Base-by-base conservation (phyloP, 2,113 vertebrate species). In the Illadopsis cleaveri region DNA sequence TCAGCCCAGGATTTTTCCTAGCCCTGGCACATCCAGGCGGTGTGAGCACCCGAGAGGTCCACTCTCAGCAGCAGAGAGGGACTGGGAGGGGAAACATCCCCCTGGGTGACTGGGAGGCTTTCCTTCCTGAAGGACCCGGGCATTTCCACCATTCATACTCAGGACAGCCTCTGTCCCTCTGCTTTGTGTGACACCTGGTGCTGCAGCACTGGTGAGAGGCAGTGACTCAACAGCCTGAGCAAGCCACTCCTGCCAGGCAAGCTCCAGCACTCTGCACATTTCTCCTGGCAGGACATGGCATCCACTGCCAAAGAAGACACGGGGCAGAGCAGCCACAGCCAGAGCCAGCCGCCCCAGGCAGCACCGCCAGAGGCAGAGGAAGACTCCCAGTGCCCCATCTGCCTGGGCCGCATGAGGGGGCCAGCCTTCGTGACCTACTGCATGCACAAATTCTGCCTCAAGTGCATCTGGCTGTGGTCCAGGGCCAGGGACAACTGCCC, bases 291-390 rank as follows among this genome's bases (percentile, higher is more conserved):
- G 48, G 56, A 54, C 48, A 79, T 70, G 65, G 65, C 47, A 0
- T 54, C 75, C 50, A 7, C 48, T 25, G 56, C 30, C 64, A 20
- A 45, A 18, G 56, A 38, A 7, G 30, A 54, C 40, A 11, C 0
- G 3, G 56, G 13, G 12, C 65, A 79, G n/a, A 70, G 56, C 56
- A 70, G n/a, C 48, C n/a, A 28, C 84, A 14, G 56, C 23, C 10
- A 1, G 47, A 61, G 47, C 5, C 73, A 9, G 38, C 8, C 8
- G 0, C 18, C 12, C 1, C 23, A 7, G 73, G n/a, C 23, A 13
- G 58, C 4, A 4, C 23, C 3, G 1, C 40, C 6, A 2, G 40
- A 56, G 42, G 48, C 50, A 28, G 77, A 15, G 16, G 77, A 28
- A 5, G 60, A 30, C 24, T 12, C 20, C 2, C 38, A 2, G n/a